A percentile compares a stretch with the other conserved stretches of the same genome.
Evolutionary conservation across 1,140 invertebrate species (phyloP).

Genomic region (Zaprionus inermis): DNA sequence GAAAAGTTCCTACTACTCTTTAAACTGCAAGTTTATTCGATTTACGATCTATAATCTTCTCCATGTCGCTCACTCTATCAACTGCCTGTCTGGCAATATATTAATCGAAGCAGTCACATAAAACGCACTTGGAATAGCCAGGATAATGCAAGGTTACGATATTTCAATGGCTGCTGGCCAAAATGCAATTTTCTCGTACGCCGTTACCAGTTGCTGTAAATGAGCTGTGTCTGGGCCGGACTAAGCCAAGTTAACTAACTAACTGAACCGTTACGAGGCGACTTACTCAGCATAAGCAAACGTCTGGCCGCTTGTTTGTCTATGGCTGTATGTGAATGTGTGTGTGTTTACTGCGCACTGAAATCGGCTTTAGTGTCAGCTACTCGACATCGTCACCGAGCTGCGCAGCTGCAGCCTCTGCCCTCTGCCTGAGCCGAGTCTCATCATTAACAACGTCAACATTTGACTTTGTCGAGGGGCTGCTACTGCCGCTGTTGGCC

Average conservation of each 20-base stretch:
- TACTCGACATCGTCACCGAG: slow-evolving; percentile 16
- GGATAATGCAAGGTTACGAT: slow-evolving; percentile 5
- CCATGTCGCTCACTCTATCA: not conserved
- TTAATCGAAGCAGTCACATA: slow-evolving; percentile 7
- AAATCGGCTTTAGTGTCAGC: slow-evolving; percentile 65
- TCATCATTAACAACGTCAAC: slow-evolving; percentile 81
- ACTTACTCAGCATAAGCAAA: slow-evolving; percentile 13
- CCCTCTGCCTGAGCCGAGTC: slow-evolving; percentile 29
- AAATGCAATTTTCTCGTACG: slow-evolving; percentile 2
- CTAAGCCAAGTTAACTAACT: slow-evolving; percentile 67
- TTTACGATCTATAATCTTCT: not conserved
- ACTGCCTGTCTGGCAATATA: not conserved
- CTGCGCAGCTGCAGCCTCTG: not conserved
- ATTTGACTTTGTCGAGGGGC: slow-evolving; percentile 77
- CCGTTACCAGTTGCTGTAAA: slow-evolving; percentile 19
- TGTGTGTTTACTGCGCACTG: slow-evolving; percentile 44
- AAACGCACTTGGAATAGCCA: slow-evolving; percentile 3
- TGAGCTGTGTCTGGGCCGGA: slow-evolving; percentile 17
- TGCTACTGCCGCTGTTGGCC: slow-evolving; percentile 59
- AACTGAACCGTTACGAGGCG: slow-evolving; percentile 36
- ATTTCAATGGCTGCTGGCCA: slow-evolving; percentile 8
- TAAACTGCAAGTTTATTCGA: not conserved
- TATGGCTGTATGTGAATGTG: not conserved
- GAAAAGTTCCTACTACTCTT: not conserved
- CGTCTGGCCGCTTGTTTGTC: slow-evolving; percentile 30